Conservation (phyloP, 2,113 vertebrate genomes). For the Meriones unguiculatus region DNA sequence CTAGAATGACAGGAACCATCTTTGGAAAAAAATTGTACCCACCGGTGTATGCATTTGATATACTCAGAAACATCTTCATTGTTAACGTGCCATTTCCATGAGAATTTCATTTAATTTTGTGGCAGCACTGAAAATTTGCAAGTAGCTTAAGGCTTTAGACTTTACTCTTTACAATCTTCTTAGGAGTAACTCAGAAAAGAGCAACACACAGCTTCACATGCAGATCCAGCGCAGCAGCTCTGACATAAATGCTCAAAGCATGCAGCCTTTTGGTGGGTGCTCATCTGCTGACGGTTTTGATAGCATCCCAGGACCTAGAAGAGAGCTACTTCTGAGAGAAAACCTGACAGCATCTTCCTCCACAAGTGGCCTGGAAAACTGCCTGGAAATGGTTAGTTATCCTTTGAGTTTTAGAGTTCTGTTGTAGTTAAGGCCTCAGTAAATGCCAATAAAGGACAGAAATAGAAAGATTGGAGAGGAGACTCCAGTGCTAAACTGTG, state of each 20-base stretch:
- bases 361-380: not conserved
- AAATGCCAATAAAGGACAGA: not conserved
- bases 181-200: not conserved
- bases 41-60: not conserved
- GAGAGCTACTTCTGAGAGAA: not conserved
- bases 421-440: not conserved
- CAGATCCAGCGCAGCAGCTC: too few relatives aligned
- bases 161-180: not conserved
- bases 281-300: too few relatives aligned
- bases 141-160: not conserved
- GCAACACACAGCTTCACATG: not conserved
- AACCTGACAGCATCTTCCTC: not conserved
- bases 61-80: not conserved
- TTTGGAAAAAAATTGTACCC: not conserved
- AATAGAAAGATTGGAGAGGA: not conserved
- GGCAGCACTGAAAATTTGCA: not conserved
- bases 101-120: not conserved
- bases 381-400: not conserved
- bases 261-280: rapidly evolving
- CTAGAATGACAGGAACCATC: too few relatives aligned
- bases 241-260: not conserved
- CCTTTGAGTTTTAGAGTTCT: not conserved
- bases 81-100: not conserved
- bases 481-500: not conserved
- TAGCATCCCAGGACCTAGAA: not conserved